These are phyloP conservation scores for Pollicipes pollicipes DNA, from an alignment of 1,140 invertebrate species.

Conservation along the genomic window DNA sequence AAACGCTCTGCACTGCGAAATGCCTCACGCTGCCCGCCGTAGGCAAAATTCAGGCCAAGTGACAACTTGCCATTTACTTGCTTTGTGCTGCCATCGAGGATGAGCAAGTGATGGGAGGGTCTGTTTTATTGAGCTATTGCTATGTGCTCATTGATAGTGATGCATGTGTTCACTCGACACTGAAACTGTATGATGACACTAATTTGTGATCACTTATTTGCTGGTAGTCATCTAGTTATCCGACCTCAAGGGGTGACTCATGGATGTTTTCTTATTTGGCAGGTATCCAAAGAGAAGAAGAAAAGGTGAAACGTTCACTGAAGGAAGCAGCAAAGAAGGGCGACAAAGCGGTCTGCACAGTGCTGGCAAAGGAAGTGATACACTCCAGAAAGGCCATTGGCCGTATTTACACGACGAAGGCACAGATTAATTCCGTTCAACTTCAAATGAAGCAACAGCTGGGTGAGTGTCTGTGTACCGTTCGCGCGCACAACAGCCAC, in stretches of 20 bases:
- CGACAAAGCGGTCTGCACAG: slow-evolving; percentile 81
- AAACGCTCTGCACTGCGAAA: too few species aligned
- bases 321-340: slow-evolving; percentile 94
- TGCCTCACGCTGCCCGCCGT: too few species aligned
- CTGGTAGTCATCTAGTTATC: too few species aligned
- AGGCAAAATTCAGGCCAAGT: too few species aligned
- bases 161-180: background rate
- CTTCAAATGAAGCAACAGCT: slow-evolving; percentile 97
- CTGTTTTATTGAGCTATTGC: background rate
- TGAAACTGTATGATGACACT: background rate
- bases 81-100: too few species aligned
- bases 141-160: slow-evolving; percentile 5
- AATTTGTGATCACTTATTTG: too few species aligned
- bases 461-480: slow-evolving; percentile 33
- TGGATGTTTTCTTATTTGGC: slow-evolving; percentile 14
- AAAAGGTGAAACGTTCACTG: slow-evolving; percentile 80
- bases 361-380: slow-evolving; percentile 90
- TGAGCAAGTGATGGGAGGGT: background rate
- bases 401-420: slow-evolving; percentile 86
- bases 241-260: too few species aligned
- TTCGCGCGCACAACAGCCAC: background rate
- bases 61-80: too few species aligned
- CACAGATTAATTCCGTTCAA: slow-evolving; percentile 92
- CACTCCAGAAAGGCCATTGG: slow-evolving; percentile 70
- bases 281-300: slow-evolving; percentile 91